Conservation (phyloP, 2,113 vertebrate genomes). For the Euleptes europaea region DNA sequence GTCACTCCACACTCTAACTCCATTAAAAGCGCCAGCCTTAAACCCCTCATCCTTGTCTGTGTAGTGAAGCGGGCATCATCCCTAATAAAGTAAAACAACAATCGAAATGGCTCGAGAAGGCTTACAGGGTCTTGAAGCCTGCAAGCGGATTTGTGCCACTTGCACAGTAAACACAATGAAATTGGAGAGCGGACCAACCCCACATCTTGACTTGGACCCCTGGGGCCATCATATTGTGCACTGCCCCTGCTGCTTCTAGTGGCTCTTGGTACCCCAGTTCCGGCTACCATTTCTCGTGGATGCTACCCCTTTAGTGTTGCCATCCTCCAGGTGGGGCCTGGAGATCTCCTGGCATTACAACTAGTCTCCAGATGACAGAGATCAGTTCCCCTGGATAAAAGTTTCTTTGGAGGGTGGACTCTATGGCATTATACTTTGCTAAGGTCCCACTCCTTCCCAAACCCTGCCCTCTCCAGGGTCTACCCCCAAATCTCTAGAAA, state of each 20-base stretch:
- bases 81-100: rapidly evolving
- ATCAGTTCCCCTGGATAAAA: no score
- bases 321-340: no score
- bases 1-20: conserved; percentile 19
- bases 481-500: no score
- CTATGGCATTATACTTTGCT: no score
- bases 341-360: no score
- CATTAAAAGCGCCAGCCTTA: conserved; percentile 33
- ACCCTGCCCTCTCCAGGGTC: no score
- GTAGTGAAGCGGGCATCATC: background rate
- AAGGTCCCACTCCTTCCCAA: no score
- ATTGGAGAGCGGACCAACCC: background rate
- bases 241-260: background rate
- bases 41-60: background rate
- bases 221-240: background rate
- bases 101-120: conserved; percentile 22
- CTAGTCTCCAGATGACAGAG: no score
- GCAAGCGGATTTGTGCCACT: background rate
- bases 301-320: no score
- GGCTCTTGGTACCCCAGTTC: background rate
- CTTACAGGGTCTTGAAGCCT: conserved; percentile 13
- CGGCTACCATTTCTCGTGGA: no score
- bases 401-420: no score
- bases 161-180: background rate
- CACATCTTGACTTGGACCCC: background rate